Evolutionary conservation across 2,113 vertebrate species (phyloP).

Genomic region (Lagopus muta): DNA sequence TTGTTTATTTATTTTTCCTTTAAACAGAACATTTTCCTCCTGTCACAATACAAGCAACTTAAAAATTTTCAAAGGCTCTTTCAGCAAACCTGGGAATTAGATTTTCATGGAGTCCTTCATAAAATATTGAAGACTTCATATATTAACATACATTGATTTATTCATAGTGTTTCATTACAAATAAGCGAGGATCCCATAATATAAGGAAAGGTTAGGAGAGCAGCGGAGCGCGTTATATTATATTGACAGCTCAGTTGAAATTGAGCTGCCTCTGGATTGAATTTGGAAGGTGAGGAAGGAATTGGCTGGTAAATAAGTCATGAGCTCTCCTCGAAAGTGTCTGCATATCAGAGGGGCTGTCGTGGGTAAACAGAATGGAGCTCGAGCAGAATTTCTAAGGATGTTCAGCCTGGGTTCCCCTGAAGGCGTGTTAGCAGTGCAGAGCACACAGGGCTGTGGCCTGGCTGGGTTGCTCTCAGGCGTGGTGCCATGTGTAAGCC

Average conservation of each 20-base stretch:
- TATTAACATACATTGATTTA: constrained; percentile 90
- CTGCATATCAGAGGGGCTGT: constrained; percentile 49
- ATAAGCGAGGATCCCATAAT: constrained; percentile 78
- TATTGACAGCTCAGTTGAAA: constrained; percentile 80
- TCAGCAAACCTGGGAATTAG: constrained; percentile 75
- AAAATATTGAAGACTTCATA: constrained; percentile 79
- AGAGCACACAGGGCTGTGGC: too few relatives aligned
- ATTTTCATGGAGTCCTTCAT: constrained; percentile 75
- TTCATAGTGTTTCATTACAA: constrained; percentile 88
- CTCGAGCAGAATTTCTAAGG: not conserved
- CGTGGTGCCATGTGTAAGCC: accelerated
- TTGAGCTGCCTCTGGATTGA: constrained; percentile 75
- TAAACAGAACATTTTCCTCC: not conserved
- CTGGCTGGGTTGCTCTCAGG: not conserved
- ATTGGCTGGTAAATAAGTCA: constrained; percentile 82
- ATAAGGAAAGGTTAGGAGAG: constrained; percentile 79
- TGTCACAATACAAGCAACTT: constrained; percentile 52
- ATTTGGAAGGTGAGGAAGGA: constrained; percentile 73
- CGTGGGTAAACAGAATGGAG: not conserved
- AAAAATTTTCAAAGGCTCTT: constrained; percentile 73
- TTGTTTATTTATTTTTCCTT: not conserved
- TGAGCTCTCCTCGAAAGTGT: constrained; percentile 70
- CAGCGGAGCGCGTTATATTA: constrained; percentile 72
- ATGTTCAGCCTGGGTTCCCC: not conserved
- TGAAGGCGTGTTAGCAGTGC: not conserved